Evolutionary conservation across 1,140 invertebrate species (phyloP).

Genomic region (Aplysia californica): DNA sequence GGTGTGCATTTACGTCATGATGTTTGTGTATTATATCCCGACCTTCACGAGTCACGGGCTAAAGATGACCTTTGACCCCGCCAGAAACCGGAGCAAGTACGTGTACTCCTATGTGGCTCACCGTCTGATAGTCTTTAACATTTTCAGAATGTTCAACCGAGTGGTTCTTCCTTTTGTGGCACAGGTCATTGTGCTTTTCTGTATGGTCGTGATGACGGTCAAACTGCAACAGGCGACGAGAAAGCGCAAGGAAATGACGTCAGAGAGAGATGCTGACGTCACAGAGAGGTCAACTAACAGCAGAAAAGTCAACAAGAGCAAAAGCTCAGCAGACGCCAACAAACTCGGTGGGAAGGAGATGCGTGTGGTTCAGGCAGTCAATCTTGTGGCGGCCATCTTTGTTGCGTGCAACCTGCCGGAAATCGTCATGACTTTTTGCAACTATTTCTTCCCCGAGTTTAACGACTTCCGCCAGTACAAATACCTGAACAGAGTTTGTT

Average conservation of each 20-base stretch:
- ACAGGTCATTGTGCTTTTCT: slow-evolving; percentile 13
- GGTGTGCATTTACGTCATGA: background rate
- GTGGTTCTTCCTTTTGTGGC: background rate
- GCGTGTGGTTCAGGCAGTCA: background rate
- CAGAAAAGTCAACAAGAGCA: too few species aligned
- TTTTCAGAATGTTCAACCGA: background rate
- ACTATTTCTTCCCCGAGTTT: background rate
- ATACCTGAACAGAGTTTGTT: background rate
- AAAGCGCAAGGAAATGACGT: background rate
- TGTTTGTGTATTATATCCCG: background rate
- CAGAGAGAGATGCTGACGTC: too few species aligned
- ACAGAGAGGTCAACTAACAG: too few species aligned
- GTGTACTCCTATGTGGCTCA: background rate
- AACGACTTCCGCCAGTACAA: background rate
- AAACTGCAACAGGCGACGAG: background rate
- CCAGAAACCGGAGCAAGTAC: background rate
- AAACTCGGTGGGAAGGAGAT: background rate
- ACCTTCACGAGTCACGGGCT: background rate
- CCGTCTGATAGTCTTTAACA: background rate
- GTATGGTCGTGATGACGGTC: background rate
- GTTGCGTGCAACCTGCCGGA: background rate
- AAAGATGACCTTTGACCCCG: background rate
- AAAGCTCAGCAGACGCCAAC: background rate
- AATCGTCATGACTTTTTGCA: background rate
- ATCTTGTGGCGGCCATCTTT: background rate